Conservation (phyloP, 2,113 vertebrate species). For the Odontesthes bonariensis region DNA sequence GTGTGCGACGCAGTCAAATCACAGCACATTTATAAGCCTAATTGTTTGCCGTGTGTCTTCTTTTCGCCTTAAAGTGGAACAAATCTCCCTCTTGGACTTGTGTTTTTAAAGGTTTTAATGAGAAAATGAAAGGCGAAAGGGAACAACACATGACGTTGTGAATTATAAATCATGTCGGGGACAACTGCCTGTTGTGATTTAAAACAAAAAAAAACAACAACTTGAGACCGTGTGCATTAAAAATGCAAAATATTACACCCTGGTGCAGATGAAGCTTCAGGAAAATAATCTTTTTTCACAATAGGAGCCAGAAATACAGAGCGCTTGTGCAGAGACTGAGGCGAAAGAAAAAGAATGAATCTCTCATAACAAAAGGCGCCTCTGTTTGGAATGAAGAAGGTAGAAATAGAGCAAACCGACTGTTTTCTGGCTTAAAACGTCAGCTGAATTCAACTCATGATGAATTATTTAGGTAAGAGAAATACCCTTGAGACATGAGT, state of each 20-base stretch:
- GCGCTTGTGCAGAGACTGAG: conserved; percentile 16
- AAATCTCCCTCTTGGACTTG: conserved; percentile 25
- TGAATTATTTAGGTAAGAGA: conserved; percentile 46
- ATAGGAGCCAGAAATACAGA: conserved; percentile 45
- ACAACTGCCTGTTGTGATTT: conserved; percentile 4
- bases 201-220: background rate
- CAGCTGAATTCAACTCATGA: conserved; percentile 30
- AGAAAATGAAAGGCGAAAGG: conserved; percentile 24
- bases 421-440: conserved; percentile 29
- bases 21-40: conserved; percentile 20
- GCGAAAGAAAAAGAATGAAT: background rate
- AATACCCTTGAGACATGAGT: conserved; percentile 39
- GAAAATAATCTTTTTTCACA: conserved; percentile 54
- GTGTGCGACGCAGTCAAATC: conserved; percentile 10
- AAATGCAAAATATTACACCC: conserved; percentile 20
- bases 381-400: conserved; percentile 22
- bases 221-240: conserved; percentile 34
- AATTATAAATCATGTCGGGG: conserved; percentile 35
- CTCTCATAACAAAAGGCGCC: conserved; percentile 21
- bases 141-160: conserved; percentile 33
- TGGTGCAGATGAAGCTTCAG: conserved; percentile 33
- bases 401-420: conserved; percentile 43
- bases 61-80: background rate
- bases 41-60: conserved; percentile 13
- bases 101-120: conserved; percentile 54